phyloP scores from a whole-genome alignment of 1,140 invertebrate species.

The Sitobion miscanthi region DNA sequence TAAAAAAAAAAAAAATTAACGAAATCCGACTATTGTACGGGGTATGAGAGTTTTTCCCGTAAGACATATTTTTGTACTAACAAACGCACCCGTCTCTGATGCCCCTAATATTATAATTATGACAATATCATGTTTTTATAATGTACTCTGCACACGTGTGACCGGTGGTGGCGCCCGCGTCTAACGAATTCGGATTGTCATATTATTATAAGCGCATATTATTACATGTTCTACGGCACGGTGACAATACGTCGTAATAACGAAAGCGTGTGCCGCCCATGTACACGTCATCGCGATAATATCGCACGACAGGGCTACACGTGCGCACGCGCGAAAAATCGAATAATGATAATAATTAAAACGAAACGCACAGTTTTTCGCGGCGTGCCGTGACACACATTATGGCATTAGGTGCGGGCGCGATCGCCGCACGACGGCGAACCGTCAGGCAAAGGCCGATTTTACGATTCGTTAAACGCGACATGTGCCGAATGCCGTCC shows the following conservation, averaged over 20 bases:
- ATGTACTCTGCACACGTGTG: not conserved
- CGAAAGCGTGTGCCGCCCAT: not conserved
- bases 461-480: conserved; percentile 46
- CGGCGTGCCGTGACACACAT: not conserved
- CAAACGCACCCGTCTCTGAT: no score
- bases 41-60: no score
- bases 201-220: not conserved
- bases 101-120: no score
- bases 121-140: not conserved
- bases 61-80: no score
- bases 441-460: not conserved
- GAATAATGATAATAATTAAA: not conserved
- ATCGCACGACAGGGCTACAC: no score
- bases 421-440: not conserved
- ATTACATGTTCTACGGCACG: not conserved
- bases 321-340: not conserved
- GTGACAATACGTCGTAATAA: not conserved
- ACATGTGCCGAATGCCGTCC: conserved; percentile 1
- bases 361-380: not conserved
- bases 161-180: not conserved
- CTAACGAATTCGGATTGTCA: conserved; percentile 31
- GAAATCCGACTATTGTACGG: no score
- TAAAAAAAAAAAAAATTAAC: no score
- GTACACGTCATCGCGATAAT: not conserved
- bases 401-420: not conserved